Evolutionary conservation across 2,113 vertebrate genomes (phyloP).

Genomic region (Ammodramus savannarum): DNA sequence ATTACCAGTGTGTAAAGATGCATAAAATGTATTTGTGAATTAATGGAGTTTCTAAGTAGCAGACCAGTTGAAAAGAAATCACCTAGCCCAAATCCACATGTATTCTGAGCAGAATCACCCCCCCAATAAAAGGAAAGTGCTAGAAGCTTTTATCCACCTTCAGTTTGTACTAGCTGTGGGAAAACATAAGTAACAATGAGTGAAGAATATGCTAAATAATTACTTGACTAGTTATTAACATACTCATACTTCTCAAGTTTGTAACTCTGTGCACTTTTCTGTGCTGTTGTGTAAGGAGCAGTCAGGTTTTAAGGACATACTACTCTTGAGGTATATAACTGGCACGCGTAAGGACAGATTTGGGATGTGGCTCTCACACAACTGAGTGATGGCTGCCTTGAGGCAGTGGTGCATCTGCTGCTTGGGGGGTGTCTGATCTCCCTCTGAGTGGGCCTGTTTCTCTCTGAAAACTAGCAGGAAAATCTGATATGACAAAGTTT

Average conservation of each 20-base stretch:
- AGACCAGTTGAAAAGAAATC: not conserved
- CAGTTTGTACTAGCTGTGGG: not conserved
- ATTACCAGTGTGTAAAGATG: not conserved
- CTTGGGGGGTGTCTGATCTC: not conserved
- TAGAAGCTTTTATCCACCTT: not conserved
- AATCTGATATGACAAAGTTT: not conserved
- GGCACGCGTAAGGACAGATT: not conserved
- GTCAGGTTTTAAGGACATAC: not conserved
- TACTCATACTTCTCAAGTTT: not conserved
- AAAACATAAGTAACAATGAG: not conserved
- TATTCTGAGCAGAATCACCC: not conserved
- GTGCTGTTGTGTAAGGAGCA: not conserved
- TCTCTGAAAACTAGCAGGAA: not conserved
- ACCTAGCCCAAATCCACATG: not conserved
- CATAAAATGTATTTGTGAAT: not conserved
- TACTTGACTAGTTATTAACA: not conserved
- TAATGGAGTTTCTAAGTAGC: not conserved
- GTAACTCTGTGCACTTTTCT: not conserved
- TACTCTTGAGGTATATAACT: not conserved
- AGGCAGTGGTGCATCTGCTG: not conserved
- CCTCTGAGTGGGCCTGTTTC: not conserved
- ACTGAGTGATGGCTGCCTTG: not conserved
- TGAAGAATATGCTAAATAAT: not conserved
- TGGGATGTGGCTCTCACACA: rapidly evolving
- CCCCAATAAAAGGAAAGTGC: not conserved